These are phyloP conservation scores for Eupithecia tripunctaria DNA, from an alignment of 2,888 invertebrate genomes.

Conservation along the genomic window DNA sequence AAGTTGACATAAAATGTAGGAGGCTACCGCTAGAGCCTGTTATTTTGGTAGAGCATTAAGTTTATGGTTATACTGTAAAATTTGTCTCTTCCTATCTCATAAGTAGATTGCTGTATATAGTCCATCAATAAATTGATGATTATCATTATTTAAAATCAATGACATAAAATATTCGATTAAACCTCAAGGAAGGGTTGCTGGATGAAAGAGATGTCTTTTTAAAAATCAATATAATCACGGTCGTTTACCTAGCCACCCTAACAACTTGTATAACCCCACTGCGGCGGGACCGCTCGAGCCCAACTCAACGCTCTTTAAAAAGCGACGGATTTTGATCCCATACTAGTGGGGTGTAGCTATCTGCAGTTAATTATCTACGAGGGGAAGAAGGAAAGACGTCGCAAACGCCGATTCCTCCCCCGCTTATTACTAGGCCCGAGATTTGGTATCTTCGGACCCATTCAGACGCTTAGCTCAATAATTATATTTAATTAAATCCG, in stretches of 20 bases:
- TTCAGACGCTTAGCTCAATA: constrained; percentile 70
- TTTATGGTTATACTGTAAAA: neutral
- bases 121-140: too few relatives aligned
- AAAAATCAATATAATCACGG: constrained; percentile 81
- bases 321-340: constrained; percentile 76
- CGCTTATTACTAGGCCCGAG: constrained; percentile 59
- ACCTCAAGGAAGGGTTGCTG: constrained; percentile 50
- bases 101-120: neutral
- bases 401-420: constrained; percentile 74
- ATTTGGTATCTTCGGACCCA: constrained; percentile 68
- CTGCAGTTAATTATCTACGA: constrained; percentile 83
- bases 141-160: constrained; percentile 16
- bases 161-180: constrained; percentile 24
- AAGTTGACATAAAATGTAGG: neutral
- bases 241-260: constrained; percentile 77
- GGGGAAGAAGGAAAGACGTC: constrained; percentile 68
- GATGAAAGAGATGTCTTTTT: constrained; percentile 65
- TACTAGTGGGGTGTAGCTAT: constrained; percentile 69
- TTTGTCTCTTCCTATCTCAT: neutral
- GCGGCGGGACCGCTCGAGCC: constrained; percentile 58
- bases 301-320: constrained; percentile 73
- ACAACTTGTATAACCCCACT: constrained; percentile 79
- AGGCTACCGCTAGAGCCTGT: neutral
- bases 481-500: constrained; percentile 81
- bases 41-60: neutral